Base-by-base conservation (phyloP, 2,888 invertebrate species). In the Nemoura dubitans region DNA sequence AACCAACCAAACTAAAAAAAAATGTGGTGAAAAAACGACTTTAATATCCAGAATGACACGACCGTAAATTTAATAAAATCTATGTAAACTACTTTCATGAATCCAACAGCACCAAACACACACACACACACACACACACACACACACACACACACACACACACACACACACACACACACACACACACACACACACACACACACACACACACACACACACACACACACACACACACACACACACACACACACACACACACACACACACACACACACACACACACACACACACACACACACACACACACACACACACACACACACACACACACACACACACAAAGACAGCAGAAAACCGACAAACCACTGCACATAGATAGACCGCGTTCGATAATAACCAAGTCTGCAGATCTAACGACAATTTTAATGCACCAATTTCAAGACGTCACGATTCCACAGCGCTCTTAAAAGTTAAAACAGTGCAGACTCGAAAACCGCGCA, bases 381-480 rank as follows among this genome's bases (percentile, higher is more conserved):
- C 59, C 6, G 16, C 21, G 59, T 59, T 21, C 59, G 59, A 59
- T 59, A 59, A 59, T 59, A 59, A 59, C 59, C 36, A 10, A 3
- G 10, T 36, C 59, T 59, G 36, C 36, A 36, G 14, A 59, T 59
- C 59, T 59, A n/a, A 59, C 59, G 59, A 59, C 59, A 59, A 59
- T 1, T 59, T 59, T 59, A 59, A 59, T 59, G 59, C 59, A 59
- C 59, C 59, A 59, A 59, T 59, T 59, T 59, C 59, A 59, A 59
- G 59, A 21, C 59, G 59, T 59, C 59, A 59, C 59, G 59, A 59
- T 21, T 21, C 14, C 59, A 14, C n/a, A n/a, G n/a, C n/a, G 59
- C 59, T 36, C 36, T 36, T n/a, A n/a, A n/a, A n/a, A n/a, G n/a
- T n/a, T n/a, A n/a, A 36, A 36, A 10, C 36, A 36, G 36, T 10